Conservation (phyloP, 1,140 invertebrate species). For the Brachionus angularis region DNA sequence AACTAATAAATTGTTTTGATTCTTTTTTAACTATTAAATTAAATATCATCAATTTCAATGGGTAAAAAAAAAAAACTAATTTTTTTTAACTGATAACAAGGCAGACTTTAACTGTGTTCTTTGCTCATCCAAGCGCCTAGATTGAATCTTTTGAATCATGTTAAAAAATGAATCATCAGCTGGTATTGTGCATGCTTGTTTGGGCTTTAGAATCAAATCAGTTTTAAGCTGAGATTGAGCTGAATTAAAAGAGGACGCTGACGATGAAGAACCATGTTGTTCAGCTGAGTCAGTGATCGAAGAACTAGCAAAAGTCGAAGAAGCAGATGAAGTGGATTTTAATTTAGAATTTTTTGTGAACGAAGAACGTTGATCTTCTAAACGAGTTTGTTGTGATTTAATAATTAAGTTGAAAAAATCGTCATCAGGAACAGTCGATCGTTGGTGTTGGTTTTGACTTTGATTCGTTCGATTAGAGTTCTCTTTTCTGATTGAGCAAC, state of each 20-base stretch:
- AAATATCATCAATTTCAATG: not conserved
- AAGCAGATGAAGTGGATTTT: not conserved
- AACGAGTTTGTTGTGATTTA: constrained; percentile 79
- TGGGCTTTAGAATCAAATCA: not conserved
- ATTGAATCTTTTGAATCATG: constrained; percentile 84
- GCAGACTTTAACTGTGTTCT: constrained; percentile 44
- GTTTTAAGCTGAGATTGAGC: not conserved
- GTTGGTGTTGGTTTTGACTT: not conserved
- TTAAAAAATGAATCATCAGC: constrained; percentile 95
- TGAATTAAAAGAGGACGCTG: not conserved
- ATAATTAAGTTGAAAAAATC: constrained; percentile 91
- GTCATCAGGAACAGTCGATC: constrained; percentile 71
- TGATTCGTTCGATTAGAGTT: not conserved
- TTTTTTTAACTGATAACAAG: not conserved
- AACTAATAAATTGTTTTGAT: too few relatives aligned
- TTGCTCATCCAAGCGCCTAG: constrained; percentile 65
- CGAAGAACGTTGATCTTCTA: constrained; percentile 56
- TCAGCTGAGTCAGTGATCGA: too few relatives aligned
- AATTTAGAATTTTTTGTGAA: constrained; percentile 46
- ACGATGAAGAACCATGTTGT: not conserved
- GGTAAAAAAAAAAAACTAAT: not conserved
- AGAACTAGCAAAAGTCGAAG: not conserved
- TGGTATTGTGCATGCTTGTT: constrained; percentile 33
- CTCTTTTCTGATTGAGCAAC: not conserved
- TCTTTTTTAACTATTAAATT: too few relatives aligned